These are phyloP conservation scores for Sminthurinus aureus DNA, from an alignment of 2,888 invertebrate genomes.

Conservation along the genomic window DNA sequence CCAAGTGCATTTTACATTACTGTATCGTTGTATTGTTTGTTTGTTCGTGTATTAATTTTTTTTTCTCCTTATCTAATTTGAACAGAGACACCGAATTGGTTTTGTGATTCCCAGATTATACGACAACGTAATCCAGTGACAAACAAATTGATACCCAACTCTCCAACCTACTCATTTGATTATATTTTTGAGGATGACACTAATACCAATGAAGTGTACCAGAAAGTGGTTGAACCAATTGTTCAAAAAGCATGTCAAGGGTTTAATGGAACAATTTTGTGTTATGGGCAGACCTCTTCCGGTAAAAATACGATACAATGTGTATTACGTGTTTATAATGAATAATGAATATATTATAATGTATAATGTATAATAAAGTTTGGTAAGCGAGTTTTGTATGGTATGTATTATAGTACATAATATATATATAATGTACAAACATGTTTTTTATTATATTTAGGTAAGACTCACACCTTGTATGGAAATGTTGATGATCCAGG, in stretches of 20 bases:
- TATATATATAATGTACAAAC: neutral
- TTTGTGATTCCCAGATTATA: slow-evolving; percentile 69
- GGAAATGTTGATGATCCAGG: slow-evolving; percentile 76
- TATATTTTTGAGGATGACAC: slow-evolving; percentile 73
- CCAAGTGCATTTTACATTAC: too few species aligned
- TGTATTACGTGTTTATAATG: too few species aligned
- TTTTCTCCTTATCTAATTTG: neutral
- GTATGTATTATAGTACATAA: too few species aligned
- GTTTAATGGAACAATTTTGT: slow-evolving; percentile 87
- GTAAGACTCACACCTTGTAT: slow-evolving; percentile 83
- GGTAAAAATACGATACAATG: slow-evolving; percentile 65
- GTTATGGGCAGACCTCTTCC: slow-evolving; percentile 90
- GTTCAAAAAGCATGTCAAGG: slow-evolving; percentile 76
- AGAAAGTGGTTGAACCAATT: slow-evolving; percentile 74
- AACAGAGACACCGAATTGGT: slow-evolving; percentile 61
- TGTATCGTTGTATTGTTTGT: too few species aligned
- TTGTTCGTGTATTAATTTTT: neutral
- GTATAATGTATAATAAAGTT: too few species aligned
- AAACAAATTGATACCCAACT: slow-evolving; percentile 59
- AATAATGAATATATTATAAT: too few species aligned
- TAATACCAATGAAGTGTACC: slow-evolving; percentile 72
- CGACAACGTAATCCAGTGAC: slow-evolving; percentile 68
- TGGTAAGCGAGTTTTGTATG: too few species aligned
- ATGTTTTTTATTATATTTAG: slow-evolving; percentile 52
- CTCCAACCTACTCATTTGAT: slow-evolving; percentile 68